Evolutionary conservation across 2,797 vertebrate genomes (phyloP).

Genomic region (Tokudaia muenninki): DNA sequence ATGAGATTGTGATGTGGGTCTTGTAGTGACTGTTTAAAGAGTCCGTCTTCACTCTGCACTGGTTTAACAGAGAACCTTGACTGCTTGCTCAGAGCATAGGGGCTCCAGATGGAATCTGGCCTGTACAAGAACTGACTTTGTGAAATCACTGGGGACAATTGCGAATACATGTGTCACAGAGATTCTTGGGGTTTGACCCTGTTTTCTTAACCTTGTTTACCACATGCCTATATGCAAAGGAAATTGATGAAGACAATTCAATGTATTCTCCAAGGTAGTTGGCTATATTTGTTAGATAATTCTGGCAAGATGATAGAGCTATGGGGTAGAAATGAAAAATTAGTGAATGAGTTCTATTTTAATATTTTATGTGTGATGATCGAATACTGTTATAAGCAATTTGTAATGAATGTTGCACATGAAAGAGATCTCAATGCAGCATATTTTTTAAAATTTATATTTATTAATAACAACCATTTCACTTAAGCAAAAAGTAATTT

Average conservation of each 20-base stretch:
- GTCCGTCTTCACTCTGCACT: accelerated
- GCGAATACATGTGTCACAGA: neutral
- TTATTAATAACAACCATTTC: slow-evolving; percentile 45
- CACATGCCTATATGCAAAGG: neutral
- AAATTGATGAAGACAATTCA: neutral
- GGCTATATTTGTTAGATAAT: neutral
- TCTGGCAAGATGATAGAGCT: neutral
- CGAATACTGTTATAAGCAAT: slow-evolving; percentile 35
- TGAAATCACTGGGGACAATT: neutral
- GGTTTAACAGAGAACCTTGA: neutral
- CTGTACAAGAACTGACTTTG: neutral
- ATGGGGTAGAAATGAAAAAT: slow-evolving; percentile 18
- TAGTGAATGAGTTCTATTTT: neutral
- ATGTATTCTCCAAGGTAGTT: neutral
- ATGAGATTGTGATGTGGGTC: neutral
- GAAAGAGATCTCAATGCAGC: neutral
- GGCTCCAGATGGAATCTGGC: neutral
- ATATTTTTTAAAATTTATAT: slow-evolving; percentile 12
- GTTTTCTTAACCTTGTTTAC: neutral
- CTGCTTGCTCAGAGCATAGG: neutral
- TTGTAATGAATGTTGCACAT: neutral
- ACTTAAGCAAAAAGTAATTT: slow-evolving; percentile 12
- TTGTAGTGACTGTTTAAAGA: neutral
- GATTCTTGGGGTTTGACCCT: neutral
- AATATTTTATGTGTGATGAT: slow-evolving; percentile 27